These are phyloP conservation scores for Bradypus variegatus DNA, from an alignment of 2,797 vertebrate genomes.

Conservation along the genomic window DNA sequence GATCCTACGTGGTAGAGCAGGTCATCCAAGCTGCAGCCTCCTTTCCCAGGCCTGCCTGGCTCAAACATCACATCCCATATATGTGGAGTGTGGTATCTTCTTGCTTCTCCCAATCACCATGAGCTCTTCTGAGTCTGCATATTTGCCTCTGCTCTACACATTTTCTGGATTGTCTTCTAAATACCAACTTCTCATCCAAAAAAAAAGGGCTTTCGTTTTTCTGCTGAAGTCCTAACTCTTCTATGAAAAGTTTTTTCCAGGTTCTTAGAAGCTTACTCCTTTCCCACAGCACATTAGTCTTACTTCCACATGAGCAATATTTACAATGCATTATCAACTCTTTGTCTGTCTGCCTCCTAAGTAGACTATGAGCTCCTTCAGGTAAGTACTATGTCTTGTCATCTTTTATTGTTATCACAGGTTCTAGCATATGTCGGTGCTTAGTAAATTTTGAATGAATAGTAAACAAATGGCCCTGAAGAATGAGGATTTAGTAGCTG, in stretches of 20 bases:
- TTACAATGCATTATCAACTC: too few species aligned
- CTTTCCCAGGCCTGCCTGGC: too few species aligned
- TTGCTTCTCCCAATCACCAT: too few species aligned
- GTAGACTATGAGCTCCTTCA: neutral
- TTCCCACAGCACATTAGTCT: too few species aligned
- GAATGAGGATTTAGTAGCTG: neutral
- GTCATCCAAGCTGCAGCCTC: too few species aligned
- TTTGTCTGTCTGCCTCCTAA: too few species aligned
- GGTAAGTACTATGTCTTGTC: neutral
- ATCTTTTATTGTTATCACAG: neutral
- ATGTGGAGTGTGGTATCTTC: too few species aligned
- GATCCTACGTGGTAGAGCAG: fast-evolving
- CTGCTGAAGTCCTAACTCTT: too few species aligned
- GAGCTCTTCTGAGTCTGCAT: neutral
- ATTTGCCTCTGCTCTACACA: neutral
- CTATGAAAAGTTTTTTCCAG: neutral
- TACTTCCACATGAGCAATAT: neutral
- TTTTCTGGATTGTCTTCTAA: neutral
- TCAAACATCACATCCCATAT: too few species aligned
- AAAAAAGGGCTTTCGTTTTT: neutral
- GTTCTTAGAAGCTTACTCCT: neutral
- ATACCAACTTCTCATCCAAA: neutral
- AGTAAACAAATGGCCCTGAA: neutral
- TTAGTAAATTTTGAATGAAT: too few species aligned
- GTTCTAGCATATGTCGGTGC: too few species aligned